Evolutionary conservation across 2,888 invertebrate genomes (phyloP).

Genomic region (Drosophila ustulata): DNA sequence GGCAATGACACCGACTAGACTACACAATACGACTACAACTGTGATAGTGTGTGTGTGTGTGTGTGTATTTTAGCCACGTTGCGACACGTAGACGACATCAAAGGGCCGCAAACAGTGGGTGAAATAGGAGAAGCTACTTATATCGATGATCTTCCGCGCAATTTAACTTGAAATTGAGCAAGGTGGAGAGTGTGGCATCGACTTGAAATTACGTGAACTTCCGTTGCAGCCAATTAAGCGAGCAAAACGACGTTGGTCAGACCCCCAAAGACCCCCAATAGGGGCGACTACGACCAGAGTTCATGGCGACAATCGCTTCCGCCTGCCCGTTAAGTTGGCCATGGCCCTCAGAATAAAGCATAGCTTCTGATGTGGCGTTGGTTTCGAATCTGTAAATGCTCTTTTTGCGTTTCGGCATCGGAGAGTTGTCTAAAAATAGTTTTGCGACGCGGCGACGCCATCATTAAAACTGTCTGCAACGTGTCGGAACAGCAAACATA

Average conservation of each 20-base stretch:
- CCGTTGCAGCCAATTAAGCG: slow-evolving; percentile 72
- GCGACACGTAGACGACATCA: slow-evolving; percentile 32
- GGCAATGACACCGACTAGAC: slow-evolving; percentile 36
- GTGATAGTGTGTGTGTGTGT: background rate
- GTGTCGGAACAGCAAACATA: slow-evolving; percentile 76
- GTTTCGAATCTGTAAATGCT: background rate
- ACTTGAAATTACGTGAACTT: slow-evolving; percentile 70
- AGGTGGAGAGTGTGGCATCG: slow-evolving; percentile 25
- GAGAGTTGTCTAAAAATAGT: slow-evolving; percentile 66
- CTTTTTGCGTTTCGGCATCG: slow-evolving; percentile 25
- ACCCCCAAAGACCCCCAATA: background rate
- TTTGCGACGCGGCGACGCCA: slow-evolving; percentile 44
- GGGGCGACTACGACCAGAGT: slow-evolving; percentile 13
- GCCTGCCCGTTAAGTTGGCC: slow-evolving; percentile 22
- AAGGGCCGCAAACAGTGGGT: background rate
- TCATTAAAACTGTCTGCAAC: slow-evolving; percentile 69
- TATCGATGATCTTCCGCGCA: slow-evolving; percentile 70
- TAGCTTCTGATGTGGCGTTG: background rate
- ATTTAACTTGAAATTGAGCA: slow-evolving; percentile 61
- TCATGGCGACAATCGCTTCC: slow-evolving; percentile 47
- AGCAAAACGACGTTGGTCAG: slow-evolving; percentile 42
- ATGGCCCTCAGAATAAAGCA: slow-evolving; percentile 1
- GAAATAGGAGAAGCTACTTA: background rate
- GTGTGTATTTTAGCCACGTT: background rate
- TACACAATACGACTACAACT: slow-evolving; percentile 2